Evolutionary conservation across 2,113 vertebrate genomes (phyloP).

Genomic region (Carlito syrichta): DNA sequence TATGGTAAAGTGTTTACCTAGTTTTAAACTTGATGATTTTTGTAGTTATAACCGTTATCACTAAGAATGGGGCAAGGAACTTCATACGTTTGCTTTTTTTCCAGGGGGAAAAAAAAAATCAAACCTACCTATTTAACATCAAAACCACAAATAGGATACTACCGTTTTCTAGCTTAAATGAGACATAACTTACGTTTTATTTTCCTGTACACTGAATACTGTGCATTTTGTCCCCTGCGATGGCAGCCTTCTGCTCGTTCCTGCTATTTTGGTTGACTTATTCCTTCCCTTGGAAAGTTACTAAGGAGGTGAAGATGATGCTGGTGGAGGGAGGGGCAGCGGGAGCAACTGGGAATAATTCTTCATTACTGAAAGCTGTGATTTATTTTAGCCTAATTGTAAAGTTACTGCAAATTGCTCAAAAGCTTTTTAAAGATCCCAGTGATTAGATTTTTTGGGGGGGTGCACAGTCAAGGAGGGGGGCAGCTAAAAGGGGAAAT

Average conservation of each 20-base stretch:
- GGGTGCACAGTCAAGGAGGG: conserved; percentile 64
- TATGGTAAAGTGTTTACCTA: conserved; percentile 22
- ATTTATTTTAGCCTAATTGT: conserved; percentile 86
- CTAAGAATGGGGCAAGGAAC: not conserved
- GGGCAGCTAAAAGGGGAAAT: conserved; percentile 89
- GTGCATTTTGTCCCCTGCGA: not conserved
- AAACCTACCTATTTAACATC: not conserved
- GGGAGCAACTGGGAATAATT: conserved; percentile 75
- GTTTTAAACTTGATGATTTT: conserved; percentile 43
- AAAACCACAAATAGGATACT: conserved; percentile 32
- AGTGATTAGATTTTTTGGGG: conserved; percentile 86
- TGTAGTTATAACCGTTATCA: not conserved
- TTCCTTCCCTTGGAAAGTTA: conserved; percentile 72
- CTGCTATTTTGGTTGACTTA: conserved; percentile 58
- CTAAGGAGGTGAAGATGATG: conserved; percentile 31
- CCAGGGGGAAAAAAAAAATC: not conserved
- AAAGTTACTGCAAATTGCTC: conserved; percentile 87
- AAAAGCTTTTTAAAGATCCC: conserved; percentile 86
- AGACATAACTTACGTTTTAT: conserved; percentile 47
- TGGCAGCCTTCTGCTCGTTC: not conserved
- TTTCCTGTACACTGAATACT: not conserved
- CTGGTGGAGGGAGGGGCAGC: not conserved
- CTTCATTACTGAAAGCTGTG: conserved; percentile 79
- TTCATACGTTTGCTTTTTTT: not conserved
- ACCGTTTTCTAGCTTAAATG: conserved; percentile 45